Percentiles rank a stretch among this genome's conserved stretches.
Conservation (phyloP, 2,113 vertebrate genomes). For the Prochilodus magdalenae region DNA sequence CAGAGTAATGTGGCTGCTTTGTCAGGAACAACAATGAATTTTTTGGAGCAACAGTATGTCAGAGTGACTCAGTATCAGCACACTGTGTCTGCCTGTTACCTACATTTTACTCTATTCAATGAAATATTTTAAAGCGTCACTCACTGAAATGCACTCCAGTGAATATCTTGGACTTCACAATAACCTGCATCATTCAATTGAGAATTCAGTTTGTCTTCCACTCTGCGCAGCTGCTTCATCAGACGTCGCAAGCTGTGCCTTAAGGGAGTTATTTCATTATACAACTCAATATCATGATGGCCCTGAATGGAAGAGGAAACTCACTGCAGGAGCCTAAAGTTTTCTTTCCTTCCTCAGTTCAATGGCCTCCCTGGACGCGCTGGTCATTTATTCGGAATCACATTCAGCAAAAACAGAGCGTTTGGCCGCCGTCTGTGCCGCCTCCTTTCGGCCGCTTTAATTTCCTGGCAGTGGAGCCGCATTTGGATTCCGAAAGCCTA, state of each 20-base stretch:
- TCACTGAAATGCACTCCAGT: background rate
- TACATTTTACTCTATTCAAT: background rate
- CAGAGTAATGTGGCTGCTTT: too few species aligned
- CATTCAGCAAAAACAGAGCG: slow-evolving; percentile 11
- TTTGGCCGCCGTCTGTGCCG: slow-evolving; percentile 21
- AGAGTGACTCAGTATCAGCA: too few species aligned
- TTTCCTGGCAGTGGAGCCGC: slow-evolving; percentile 11
- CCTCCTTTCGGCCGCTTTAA: slow-evolving; percentile 7
- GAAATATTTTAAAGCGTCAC: background rate
- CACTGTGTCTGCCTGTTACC: too few species aligned
- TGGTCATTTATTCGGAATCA: slow-evolving; percentile 39
- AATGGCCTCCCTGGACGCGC: slow-evolving; percentile 10
- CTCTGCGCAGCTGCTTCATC: background rate
- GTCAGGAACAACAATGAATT: too few species aligned
- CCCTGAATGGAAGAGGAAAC: slow-evolving; percentile 15
- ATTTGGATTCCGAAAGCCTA: slow-evolving; percentile 13
- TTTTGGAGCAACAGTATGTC: too few species aligned
- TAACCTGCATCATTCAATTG: background rate
- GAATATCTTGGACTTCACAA: background rate
- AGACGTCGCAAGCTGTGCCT: background rate
- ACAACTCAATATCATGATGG: background rate
- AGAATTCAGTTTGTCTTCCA: background rate
- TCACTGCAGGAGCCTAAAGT: slow-evolving; percentile 38
- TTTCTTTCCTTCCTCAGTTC: slow-evolving; percentile 29
- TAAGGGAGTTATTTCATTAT: slow-evolving; percentile 16